These are phyloP conservation scores for Monoplex corrugatus DNA, from an alignment of 2,888 invertebrate species.

Conservation along the genomic window DNA sequence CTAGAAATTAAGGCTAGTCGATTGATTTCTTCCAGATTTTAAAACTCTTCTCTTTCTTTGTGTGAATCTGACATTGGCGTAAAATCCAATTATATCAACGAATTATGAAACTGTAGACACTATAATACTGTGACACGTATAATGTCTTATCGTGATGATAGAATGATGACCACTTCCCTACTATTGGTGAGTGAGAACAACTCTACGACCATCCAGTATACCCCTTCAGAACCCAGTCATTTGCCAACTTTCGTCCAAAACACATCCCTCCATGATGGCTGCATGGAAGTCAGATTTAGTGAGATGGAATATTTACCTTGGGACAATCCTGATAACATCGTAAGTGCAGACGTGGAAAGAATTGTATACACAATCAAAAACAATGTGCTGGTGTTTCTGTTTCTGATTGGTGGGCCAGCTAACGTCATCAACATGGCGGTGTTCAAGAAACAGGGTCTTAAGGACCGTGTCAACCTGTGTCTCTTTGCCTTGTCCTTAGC, in stretches of 20 bases:
- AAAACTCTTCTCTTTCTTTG: too few species aligned
- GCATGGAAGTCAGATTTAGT: neutral
- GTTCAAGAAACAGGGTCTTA: slow-evolving; percentile 30
- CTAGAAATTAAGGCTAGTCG: too few species aligned
- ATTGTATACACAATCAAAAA: neutral
- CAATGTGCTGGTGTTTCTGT: neutral
- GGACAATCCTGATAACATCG: slow-evolving; percentile 26
- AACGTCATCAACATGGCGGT: slow-evolving; percentile 43
- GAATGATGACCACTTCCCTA: neutral
- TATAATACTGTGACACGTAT: too few species aligned
- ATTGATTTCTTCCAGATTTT: too few species aligned
- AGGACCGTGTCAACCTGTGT: slow-evolving; percentile 34
- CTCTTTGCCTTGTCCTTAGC: slow-evolving; percentile 20
- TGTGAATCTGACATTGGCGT: too few species aligned
- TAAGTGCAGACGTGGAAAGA: neutral
- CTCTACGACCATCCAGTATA: neutral
- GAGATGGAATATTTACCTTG: slow-evolving; percentile 10
- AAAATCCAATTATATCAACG: too few species aligned
- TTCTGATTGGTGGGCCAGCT: slow-evolving; percentile 30
- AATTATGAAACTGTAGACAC: too few species aligned
- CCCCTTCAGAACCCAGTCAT: neutral
- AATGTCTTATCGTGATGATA: too few species aligned
- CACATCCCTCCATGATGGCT: neutral
- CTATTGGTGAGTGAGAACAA: neutral
- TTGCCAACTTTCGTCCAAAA: neutral